These are phyloP conservation scores for Pachyramphus minor DNA, from an alignment of 2,113 vertebrate species.

Conservation along the genomic window DNA sequence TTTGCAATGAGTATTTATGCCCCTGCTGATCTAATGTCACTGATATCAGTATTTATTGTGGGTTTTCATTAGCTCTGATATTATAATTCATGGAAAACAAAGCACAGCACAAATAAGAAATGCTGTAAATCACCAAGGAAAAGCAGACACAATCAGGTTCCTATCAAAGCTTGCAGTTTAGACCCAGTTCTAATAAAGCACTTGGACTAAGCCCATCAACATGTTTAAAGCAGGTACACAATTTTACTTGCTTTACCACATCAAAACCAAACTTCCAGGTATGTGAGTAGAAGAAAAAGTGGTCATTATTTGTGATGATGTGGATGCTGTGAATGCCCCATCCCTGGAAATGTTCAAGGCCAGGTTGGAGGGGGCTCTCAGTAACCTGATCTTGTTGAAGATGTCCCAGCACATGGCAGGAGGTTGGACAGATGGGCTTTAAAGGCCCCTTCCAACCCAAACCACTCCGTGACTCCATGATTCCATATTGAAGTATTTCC, in stretches of 20 bases:
- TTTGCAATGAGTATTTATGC: slow-evolving; percentile 29
- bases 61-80: slow-evolving; percentile 4
- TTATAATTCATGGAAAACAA: slow-evolving; percentile 34
- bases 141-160: background rate
- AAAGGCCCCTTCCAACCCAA: background rate
- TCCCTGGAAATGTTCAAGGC: background rate
- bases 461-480: background rate
- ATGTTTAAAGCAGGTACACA: accelerated
- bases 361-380: background rate
- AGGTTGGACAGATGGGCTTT: accelerated
- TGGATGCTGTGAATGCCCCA: background rate
- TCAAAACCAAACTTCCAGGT: background rate
- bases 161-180: background rate
- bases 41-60: slow-evolving; percentile 22
- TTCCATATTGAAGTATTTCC: background rate
- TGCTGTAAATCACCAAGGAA: background rate
- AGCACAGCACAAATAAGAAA: background rate
- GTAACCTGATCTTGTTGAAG: background rate
- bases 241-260: background rate
- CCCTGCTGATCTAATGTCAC: slow-evolving; percentile 4
- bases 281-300: background rate
- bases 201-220: background rate
- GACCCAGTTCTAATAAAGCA: background rate
- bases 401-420: background rate
- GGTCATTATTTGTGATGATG: background rate